Conservation (phyloP, 2,797 vertebrate genomes). For the Dicrostonyx torquatus region DNA sequence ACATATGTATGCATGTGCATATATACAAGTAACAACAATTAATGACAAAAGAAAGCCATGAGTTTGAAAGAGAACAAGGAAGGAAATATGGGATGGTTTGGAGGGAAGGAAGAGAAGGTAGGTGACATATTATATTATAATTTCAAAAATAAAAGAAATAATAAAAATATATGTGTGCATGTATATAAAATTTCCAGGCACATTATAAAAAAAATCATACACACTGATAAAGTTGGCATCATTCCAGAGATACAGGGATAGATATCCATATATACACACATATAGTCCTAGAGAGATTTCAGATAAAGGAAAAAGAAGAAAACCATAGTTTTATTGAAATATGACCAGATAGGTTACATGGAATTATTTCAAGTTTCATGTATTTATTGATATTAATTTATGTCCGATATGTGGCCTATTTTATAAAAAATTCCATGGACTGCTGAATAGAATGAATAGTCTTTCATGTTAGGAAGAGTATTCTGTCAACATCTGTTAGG, state of each 20-base stretch:
- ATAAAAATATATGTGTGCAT: neutral
- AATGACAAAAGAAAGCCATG: neutral
- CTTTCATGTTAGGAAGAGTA: neutral
- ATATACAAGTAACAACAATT: neutral
- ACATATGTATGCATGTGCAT: neutral
- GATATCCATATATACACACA: neutral
- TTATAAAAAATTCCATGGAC: neutral
- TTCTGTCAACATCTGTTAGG: neutral
- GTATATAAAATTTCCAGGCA: neutral
- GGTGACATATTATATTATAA: neutral
- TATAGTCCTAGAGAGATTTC: slow-evolving; percentile 25
- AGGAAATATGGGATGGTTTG: neutral
- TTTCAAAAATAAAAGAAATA: neutral
- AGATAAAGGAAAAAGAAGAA: slow-evolving; percentile 25
- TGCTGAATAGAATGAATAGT: neutral
- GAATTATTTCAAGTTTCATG: neutral
- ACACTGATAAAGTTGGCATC: neutral
- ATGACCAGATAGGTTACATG: too few species aligned
- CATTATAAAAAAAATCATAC: neutral
- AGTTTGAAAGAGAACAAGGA: neutral
- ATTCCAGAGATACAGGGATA: neutral
- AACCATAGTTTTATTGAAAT: neutral
- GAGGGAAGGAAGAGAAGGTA: neutral
- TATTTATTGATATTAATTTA: neutral
- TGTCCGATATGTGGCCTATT: neutral